Evolutionary conservation across 1,140 invertebrate genomes (phyloP), one percentile per base, ranked within the genome.

Genomic region (Melipona quadrifasciata): DNA sequence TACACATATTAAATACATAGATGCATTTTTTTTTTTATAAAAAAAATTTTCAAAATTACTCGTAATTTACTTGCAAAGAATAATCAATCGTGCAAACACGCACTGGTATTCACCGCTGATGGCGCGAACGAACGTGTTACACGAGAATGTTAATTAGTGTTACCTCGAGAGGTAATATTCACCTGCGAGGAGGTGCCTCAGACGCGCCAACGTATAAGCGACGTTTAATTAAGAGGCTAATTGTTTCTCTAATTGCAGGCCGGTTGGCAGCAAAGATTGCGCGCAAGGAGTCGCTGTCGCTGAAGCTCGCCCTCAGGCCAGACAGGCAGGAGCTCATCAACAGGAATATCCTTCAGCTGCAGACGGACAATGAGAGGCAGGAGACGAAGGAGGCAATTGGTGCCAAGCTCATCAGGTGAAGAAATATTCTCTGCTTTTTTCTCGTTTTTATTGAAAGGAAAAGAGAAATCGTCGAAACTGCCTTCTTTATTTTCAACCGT

Each of bases 301-400:
- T 99, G 91, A 99, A 99, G 94, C 95, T 99, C 84, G 97, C 98
- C 87, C 96, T 99, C 85, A 96, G 99, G 82, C 99, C 99, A 12
- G 97, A 99, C 93, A 96, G 97, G 78, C 98, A 99, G 95, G 99
- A 99, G 94, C 96, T 99, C 80, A 99, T 99, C 87, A 99, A 99
- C 93, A 97, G 99, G 93, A 99, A 99, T 93, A 99, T 99, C 86
- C 96, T 99, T 93, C 98, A 98, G 93, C 96, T 98, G 90, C 98
- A 99, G 94, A 97, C 97, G 87, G 98, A 99, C 90, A 98, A 98
- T 96, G 98, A 99, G 94, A 95, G 98, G 90, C 97, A 98, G 94
- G 98, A 99, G 95, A 97, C 97, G 88, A 98, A 99, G 95, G 98
- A 99, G 94, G 98, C 98, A 72, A 98, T 99, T 92, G 98, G 98